A percentile compares a stretch with the other conserved stretches of the same genome.
Evolutionary conservation across 2,113 vertebrate genomes (phyloP).

Genomic region (Zootoca vivipara): DNA sequence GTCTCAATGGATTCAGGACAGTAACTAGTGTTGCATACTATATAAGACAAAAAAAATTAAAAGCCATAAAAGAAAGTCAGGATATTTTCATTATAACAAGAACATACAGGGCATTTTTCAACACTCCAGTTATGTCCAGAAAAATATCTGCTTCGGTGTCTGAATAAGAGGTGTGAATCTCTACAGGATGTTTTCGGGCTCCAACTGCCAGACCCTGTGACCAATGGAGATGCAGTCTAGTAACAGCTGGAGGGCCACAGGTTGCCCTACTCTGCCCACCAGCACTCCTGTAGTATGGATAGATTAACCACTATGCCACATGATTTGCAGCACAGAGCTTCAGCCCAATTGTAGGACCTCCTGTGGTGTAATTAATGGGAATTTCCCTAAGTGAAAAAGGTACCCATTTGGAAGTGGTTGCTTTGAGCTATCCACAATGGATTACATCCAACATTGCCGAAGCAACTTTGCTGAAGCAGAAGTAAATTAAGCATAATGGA

Average conservation of each 20-base stretch:
- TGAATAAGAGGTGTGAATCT: background rate
- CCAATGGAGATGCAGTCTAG: background rate
- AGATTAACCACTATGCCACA: background rate
- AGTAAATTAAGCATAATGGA: too few species aligned
- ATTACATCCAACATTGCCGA: too few species aligned
- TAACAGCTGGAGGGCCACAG: background rate
- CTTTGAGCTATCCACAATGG: conserved; percentile 1
- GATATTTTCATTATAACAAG: background rate
- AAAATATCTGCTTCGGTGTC: background rate
- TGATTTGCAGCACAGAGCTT: background rate
- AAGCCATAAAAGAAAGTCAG: background rate
- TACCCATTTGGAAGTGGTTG: background rate
- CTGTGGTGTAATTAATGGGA: background rate
- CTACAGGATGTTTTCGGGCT: background rate
- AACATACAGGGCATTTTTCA: background rate
- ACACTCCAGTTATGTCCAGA: background rate
- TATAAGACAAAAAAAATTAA: conserved; percentile 7
- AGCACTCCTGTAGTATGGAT: background rate
- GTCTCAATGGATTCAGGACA: conserved; percentile 45
- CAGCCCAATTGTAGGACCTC: background rate
- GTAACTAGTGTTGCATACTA: conserved; percentile 72
- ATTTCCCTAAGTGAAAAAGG: background rate
- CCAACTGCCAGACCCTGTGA: background rate
- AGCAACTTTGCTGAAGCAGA: too few species aligned
- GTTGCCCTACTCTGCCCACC: background rate